A percentile compares a stretch with the other conserved stretches of the same genome.
These are phyloP conservation scores for Parauchenoglanis punctatus DNA, from an alignment of 2,797 vertebrate genomes.

Conservation along the genomic window DNA sequence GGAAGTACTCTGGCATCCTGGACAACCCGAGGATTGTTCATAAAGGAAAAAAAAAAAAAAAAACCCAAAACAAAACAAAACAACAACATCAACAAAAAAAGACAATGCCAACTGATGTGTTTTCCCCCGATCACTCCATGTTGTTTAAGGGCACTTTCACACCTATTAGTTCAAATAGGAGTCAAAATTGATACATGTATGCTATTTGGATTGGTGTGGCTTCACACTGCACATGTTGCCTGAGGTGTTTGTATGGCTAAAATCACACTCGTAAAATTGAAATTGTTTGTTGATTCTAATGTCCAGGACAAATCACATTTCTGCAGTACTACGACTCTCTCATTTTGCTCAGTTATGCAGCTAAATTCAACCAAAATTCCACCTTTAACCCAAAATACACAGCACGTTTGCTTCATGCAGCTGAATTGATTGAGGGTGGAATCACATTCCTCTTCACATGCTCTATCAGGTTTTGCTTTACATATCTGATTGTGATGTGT, in stretches of 20 bases:
- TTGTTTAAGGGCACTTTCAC: not conserved
- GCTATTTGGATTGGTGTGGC: not conserved
- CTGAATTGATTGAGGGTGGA: not conserved
- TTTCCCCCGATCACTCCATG: not conserved
- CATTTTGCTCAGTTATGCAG: not conserved
- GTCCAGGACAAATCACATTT: not conserved
- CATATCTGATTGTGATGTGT: not conserved
- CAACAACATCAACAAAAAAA: not conserved
- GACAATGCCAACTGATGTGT: not conserved
- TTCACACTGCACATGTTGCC: not conserved
- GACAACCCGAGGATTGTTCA: slow-evolving; percentile 41
- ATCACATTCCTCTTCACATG: not conserved
- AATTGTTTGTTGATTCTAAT: not conserved
- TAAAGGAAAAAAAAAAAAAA: not conserved
- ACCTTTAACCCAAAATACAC: not conserved
- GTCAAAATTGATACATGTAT: not conserved
- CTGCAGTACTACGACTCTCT: not conserved
- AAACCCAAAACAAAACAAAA: not conserved
- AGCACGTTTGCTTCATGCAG: not conserved
- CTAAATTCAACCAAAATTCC: not conserved
- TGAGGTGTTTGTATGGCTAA: not conserved
- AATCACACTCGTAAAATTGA: not conserved
- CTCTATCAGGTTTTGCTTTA: not conserved
- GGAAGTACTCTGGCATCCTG: slow-evolving; percentile 16
- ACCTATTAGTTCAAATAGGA: not conserved